These are phyloP conservation scores for Rhadina sibilatrix DNA, from an alignment of 2,113 vertebrate species.

Conservation along the genomic window DNA sequence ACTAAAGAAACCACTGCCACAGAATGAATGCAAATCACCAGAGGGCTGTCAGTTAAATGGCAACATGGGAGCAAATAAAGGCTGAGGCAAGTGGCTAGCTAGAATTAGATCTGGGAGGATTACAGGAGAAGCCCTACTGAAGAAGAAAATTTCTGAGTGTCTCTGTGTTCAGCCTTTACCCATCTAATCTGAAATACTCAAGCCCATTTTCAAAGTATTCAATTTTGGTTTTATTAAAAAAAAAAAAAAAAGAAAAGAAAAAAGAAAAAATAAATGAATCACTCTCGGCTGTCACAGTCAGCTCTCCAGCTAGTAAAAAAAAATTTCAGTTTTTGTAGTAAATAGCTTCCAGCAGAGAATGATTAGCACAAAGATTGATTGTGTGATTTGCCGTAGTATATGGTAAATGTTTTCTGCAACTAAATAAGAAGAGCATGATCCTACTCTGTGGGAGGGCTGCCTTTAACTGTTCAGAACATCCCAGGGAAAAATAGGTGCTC, in stretches of 20 bases:
- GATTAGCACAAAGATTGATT: conserved; percentile 64
- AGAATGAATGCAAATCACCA: background rate
- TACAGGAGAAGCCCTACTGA: background rate
- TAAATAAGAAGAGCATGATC: conserved; percentile 19
- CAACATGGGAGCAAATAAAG: background rate
- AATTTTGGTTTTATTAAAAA: background rate
- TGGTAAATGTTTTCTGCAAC: conserved; percentile 41
- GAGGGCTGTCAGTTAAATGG: background rate
- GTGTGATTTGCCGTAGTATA: conserved; percentile 16
- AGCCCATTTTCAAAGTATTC: background rate
- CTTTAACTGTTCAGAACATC: conserved; percentile 17
- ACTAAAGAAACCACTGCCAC: background rate
- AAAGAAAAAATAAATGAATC: background rate
- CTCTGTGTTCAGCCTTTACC: background rate
- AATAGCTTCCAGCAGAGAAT: conserved; percentile 58
- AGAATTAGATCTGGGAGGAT: background rate
- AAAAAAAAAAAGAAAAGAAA: background rate
- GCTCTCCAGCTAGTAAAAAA: conserved; percentile 23
- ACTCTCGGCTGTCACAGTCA: background rate
- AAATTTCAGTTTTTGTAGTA: conserved; percentile 48
- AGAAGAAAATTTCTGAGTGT: background rate
- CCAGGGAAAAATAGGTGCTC: background rate
- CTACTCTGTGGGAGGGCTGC: background rate
- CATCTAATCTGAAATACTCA: background rate
- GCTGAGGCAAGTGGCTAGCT: background rate